Conservation (phyloP, 2,797 vertebrate genomes). For the Acipenser transmontanus region DNA sequence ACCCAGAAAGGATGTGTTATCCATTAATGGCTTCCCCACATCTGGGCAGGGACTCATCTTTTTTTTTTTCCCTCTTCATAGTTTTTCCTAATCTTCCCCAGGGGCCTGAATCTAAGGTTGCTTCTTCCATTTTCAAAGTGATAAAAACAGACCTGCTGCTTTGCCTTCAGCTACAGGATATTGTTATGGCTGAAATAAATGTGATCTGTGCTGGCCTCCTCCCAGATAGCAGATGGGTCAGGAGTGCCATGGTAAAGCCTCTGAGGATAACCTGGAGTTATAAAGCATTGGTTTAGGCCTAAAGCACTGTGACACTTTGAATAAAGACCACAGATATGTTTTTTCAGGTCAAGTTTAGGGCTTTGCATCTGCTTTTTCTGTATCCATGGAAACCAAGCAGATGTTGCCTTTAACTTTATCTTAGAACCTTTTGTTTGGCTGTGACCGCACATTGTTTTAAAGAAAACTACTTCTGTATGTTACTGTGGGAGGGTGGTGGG, state of each 20-base stretch:
- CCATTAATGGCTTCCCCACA: background rate
- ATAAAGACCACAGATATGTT: background rate
- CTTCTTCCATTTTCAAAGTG: slow-evolving; percentile 13
- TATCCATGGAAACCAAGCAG: too few relatives aligned
- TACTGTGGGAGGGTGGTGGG: too few relatives aligned
- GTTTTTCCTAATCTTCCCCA: background rate
- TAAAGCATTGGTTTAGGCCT: background rate
- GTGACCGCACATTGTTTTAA: too few relatives aligned
- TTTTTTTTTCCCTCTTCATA: background rate
- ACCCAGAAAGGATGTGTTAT: background rate
- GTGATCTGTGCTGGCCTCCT: background rate
- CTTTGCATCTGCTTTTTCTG: background rate
- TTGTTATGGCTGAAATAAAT: slow-evolving; percentile 14
- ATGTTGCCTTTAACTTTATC: too few relatives aligned
- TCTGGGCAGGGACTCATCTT: background rate
- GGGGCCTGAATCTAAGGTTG: background rate
- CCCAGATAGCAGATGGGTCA: slow-evolving; percentile 9
- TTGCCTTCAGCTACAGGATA: slow-evolving; percentile 5
- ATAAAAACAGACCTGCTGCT: slow-evolving; percentile 8
- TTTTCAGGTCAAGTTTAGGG: background rate
- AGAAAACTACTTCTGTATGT: too few relatives aligned
- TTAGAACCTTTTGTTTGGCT: too few relatives aligned
- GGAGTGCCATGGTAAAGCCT: background rate
- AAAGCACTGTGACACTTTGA: background rate
- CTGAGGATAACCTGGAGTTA: background rate